These are phyloP conservation scores for Platyrinchus mystaceus DNA, from an alignment of 2,797 vertebrate genomes.

Conservation along the genomic window DNA sequence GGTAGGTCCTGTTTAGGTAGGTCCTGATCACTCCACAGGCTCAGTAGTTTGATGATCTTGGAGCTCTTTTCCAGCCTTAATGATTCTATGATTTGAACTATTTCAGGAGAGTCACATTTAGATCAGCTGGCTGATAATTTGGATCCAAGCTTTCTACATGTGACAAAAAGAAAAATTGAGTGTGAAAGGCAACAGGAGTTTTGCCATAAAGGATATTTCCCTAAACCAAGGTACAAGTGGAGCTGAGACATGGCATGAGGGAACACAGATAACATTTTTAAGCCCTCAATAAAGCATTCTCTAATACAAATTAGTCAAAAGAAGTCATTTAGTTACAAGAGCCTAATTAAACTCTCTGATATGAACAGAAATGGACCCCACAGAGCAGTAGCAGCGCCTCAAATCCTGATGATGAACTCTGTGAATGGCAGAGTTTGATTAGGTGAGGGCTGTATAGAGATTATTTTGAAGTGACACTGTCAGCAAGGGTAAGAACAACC, in stretches of 20 bases:
- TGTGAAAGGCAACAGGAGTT: not conserved
- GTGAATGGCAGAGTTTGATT: not conserved
- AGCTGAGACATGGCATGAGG: not conserved
- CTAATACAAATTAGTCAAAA: not conserved
- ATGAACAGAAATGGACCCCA: not conserved
- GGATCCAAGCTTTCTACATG: not conserved
- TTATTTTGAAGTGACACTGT: not conserved
- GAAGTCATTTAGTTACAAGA: slow-evolving; percentile 11
- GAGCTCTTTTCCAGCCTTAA: not conserved
- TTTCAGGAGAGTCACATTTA: not conserved
- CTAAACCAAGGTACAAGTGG: not conserved
- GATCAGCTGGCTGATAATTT: not conserved
- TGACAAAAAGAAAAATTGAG: not conserved
- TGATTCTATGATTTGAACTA: not conserved
- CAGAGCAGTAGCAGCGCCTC: not conserved
- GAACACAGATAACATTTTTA: not conserved
- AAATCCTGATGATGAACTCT: not conserved
- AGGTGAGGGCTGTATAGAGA: not conserved
- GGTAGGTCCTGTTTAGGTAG: not conserved
- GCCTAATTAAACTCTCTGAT: slow-evolving; percentile 22
- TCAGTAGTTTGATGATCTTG: not conserved
- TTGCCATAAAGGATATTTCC: not conserved
- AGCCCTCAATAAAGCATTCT: not conserved
- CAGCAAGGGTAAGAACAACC: not conserved
- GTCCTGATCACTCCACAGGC: rapidly evolving